These are phyloP conservation scores for Harpagus bidentatus DNA, from an alignment of 2,113 vertebrate genomes.

Conservation along the genomic window DNA sequence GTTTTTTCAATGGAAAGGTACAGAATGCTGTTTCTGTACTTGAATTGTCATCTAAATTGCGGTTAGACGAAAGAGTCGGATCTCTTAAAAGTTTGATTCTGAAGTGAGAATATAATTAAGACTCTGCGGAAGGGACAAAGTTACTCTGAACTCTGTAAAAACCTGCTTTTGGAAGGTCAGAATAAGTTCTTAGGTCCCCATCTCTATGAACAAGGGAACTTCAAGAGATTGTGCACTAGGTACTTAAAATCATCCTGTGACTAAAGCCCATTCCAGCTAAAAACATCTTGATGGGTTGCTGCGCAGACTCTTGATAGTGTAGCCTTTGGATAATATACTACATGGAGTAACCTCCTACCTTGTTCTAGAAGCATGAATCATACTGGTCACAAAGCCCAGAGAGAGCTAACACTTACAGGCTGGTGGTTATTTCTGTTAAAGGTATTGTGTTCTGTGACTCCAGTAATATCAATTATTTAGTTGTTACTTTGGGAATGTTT, in stretches of 20 bases:
- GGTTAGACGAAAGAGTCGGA: not conserved
- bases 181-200: not conserved
- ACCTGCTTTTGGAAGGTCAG: not conserved
- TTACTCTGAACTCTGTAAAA: not conserved
- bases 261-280: not conserved
- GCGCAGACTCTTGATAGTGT: not conserved
- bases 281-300: not conserved
- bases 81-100: not conserved
- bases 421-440: not conserved
- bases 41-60: not conserved
- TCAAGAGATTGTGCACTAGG: not conserved
- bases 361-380: not conserved
- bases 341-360: not conserved
- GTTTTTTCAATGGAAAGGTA: not conserved
- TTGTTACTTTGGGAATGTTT: slow-evolving; percentile 36
- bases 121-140: not conserved
- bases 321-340: not conserved
- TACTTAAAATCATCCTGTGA: not conserved
- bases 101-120: not conserved
- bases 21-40: not conserved
- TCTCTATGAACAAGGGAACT: not conserved
- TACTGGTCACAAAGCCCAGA: not conserved
- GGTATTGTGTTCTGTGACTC: not conserved
- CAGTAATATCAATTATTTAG: not conserved
- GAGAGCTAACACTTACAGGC: not conserved